phyloP scores from a whole-genome alignment of 2,797 vertebrate species.

The Perodicticus potto region DNA sequence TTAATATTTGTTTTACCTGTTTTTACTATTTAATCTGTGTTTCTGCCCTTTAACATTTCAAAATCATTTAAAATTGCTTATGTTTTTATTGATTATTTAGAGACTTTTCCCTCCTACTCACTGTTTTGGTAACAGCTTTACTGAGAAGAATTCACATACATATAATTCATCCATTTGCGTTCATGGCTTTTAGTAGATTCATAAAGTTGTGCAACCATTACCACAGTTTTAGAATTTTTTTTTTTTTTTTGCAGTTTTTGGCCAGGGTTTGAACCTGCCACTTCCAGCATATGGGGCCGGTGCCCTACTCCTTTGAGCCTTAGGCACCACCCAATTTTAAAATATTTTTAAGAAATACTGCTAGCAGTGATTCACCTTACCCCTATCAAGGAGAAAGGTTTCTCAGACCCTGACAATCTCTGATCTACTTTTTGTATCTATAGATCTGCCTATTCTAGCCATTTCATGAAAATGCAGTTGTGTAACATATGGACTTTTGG shows the following conservation, averaged over 20 bases:
- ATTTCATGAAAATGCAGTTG: neutral
- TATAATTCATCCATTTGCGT: neutral
- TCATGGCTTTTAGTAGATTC: neutral
- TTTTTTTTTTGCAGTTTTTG: no score
- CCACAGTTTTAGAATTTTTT: neutral
- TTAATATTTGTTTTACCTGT: neutral
- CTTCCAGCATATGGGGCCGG: no score
- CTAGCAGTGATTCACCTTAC: neutral
- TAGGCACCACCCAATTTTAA: neutral
- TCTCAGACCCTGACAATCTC: neutral
- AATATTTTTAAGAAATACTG: neutral
- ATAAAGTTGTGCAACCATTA: neutral
- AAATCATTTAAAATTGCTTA: constrained; percentile 34
- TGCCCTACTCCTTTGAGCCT: no score
- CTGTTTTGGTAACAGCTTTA: neutral
- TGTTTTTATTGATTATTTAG: neutral
- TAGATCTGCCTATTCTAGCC: neutral
- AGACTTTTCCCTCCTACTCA: neutral
- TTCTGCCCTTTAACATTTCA: neutral
- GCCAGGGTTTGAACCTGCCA: no score
- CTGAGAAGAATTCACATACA: neutral
- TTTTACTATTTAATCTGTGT: constrained; percentile 1
- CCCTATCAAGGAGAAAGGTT: neutral
- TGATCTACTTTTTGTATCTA: neutral
- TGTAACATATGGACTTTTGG: neutral